Evolutionary conservation across 1,140 invertebrate species (phyloP).

Genomic region (Metopolophium dirhodum): DNA sequence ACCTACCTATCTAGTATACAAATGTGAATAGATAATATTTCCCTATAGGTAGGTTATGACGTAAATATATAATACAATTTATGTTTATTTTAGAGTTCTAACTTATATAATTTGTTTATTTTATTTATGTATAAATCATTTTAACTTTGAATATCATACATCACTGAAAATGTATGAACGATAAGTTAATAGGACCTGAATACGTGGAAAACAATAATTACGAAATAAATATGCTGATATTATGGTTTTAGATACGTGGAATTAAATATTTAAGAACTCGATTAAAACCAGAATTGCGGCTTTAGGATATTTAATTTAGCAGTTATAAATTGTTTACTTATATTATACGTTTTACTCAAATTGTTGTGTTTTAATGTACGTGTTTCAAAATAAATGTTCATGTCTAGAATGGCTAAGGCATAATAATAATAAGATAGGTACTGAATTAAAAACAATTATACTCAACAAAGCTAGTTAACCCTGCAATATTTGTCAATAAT

Average conservation of each 20-base stretch:
- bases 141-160: not conserved
- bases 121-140: not conserved
- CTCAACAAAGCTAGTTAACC: not conserved
- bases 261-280: conserved; percentile 18
- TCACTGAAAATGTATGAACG: not conserved
- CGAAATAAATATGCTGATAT: not conserved
- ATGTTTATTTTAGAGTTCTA: not conserved
- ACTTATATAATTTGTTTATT: conserved; percentile 16
- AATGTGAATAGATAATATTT: not conserved
- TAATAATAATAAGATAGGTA: not conserved
- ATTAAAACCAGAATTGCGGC: not conserved
- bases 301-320: not conserved
- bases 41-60: not conserved
- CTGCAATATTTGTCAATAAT: not conserved
- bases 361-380: not conserved
- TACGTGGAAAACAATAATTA: not conserved
- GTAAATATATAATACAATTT: not conserved
- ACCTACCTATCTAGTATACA: not conserved
- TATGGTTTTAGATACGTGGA: not conserved
- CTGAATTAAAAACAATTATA: not conserved
- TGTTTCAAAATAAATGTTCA: not conserved
- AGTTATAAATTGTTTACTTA: not conserved
- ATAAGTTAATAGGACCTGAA: not conserved
- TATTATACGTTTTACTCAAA: not conserved
- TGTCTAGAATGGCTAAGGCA: not conserved